phyloP scores from a whole-genome alignment of 2,888 invertebrate genomes.

The Thumatha senex region DNA sequence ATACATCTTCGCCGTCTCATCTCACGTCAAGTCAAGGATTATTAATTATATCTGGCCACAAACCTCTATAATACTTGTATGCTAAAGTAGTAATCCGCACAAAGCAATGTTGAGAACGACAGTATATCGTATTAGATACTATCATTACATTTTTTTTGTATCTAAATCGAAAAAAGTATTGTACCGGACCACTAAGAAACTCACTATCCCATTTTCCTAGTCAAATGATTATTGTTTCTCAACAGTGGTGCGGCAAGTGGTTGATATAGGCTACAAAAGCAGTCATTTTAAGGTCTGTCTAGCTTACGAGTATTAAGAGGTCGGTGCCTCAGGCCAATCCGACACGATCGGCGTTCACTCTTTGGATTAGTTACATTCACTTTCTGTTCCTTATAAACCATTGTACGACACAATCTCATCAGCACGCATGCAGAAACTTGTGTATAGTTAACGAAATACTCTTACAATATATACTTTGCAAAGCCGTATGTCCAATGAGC shows the following conservation, averaged over 20 bases:
- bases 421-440: constrained; percentile 57
- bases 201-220: no score
- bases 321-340: constrained; percentile 43
- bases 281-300: no score
- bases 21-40: constrained; percentile 45
- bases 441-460: constrained; percentile 53
- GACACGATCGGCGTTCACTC: constrained; percentile 53
- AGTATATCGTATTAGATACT: no score
- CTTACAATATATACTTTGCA: constrained; percentile 59
- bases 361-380: constrained; percentile 70
- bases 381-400: constrained; percentile 48
- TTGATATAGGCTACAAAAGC: no score
- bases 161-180: no score
- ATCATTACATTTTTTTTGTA: no score
- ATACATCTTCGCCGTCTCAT: neutral
- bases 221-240: no score
- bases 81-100: no score
- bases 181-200: no score
- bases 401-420: constrained; percentile 49
- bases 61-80: neutral
- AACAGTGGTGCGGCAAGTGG: no score
- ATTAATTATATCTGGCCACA: constrained; percentile 16
- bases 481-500: constrained; percentile 67
- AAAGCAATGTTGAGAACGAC: no score
- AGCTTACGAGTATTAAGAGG: constrained; percentile 13